Conservation (phyloP, 2,797 vertebrate genomes). For the Gadopsis marmoratus region DNA sequence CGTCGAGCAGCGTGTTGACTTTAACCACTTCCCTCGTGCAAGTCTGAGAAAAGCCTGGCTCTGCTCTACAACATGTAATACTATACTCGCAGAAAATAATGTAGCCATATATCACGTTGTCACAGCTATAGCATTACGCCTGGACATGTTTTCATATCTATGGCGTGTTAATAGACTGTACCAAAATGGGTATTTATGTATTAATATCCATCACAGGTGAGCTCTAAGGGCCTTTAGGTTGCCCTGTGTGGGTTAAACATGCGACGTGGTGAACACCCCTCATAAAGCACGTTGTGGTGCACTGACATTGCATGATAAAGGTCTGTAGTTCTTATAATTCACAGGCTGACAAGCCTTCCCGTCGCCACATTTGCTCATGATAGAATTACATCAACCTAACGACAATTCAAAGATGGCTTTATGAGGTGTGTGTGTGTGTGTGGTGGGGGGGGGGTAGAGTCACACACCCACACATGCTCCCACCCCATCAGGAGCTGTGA, state of each 20-base stretch:
- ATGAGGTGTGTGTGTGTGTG: background rate
- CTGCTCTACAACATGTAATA: background rate
- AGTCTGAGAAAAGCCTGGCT: background rate
- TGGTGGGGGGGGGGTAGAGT: background rate
- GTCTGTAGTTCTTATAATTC: slow-evolving; percentile 9
- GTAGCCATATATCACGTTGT: background rate
- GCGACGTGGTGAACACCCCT: background rate
- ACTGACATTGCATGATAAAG: slow-evolving; percentile 13
- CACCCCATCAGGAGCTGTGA: slow-evolving; percentile 44
- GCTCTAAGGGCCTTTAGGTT: slow-evolving; percentile 6
- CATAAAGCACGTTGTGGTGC: background rate
- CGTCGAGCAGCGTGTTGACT: background rate
- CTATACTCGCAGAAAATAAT: background rate
- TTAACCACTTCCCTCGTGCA: background rate
- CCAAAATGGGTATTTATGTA: slow-evolving; percentile 2
- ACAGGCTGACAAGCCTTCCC: background rate
- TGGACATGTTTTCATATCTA: background rate
- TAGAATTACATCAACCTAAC: slow-evolving; percentile 20
- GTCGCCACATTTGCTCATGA: background rate
- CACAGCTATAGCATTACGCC: background rate
- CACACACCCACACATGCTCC: background rate
- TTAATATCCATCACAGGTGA: slow-evolving; percentile 10
- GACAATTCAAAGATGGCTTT: slow-evolving; percentile 35
- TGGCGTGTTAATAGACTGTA: background rate
- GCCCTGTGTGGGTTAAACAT: background rate